Evolutionary conservation across 2,113 vertebrate genomes (phyloP).

Genomic region (Pandion haliaetus): DNA sequence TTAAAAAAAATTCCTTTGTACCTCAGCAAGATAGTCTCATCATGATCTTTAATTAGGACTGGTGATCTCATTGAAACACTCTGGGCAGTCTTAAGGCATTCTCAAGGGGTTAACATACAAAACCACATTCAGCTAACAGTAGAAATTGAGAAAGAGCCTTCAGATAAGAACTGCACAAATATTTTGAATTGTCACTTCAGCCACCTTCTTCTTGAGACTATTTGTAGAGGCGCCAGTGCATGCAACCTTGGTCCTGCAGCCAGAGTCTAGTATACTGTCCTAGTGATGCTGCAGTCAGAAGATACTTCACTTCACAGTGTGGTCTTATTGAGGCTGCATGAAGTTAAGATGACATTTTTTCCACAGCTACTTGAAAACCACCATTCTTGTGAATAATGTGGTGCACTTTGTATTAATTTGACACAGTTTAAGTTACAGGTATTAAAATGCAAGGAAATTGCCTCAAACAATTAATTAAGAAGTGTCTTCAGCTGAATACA

Average conservation of each 20-base stretch:
- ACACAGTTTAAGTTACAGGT: not conserved
- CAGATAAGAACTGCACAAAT: not conserved
- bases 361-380: not conserved
- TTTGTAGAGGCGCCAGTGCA: not conserved
- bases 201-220: not conserved
- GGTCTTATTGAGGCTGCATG: not conserved
- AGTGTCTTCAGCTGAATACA: not conserved
- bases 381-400: not conserved
- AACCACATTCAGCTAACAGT: not conserved
- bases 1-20: not conserved
- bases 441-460: not conserved
- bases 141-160: not conserved
- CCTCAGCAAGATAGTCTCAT: not conserved
- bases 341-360: not conserved
- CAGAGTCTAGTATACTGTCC: not conserved
- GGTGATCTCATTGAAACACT: not conserved
- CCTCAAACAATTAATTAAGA: not conserved
- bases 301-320: not conserved
- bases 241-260: not conserved
- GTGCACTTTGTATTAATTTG: not conserved
- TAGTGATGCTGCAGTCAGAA: not conserved
- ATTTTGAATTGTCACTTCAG: not conserved
- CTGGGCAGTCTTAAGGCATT: not conserved
- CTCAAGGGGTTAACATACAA: not conserved
- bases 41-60: not conserved